Conservation (phyloP, 1,140 invertebrate genomes). For the Mizuhopecten yessoensis region DNA sequence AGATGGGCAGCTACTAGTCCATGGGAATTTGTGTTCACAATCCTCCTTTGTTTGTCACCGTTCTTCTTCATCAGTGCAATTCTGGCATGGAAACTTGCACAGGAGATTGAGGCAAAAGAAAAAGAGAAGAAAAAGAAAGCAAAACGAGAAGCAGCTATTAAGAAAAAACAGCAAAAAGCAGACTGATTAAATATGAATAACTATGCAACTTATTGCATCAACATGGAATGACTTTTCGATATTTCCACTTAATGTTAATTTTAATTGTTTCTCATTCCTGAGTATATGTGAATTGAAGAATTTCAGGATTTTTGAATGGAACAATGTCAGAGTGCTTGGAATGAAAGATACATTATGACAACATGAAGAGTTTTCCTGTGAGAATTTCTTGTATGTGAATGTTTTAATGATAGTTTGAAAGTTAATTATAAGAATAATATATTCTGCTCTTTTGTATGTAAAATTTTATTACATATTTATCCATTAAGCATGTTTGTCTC, state of each 20-base stretch:
- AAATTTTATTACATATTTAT: no score
- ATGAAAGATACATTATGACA: background rate
- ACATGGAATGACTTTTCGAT: background rate
- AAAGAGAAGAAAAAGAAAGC: constrained; percentile 12
- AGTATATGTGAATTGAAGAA: background rate
- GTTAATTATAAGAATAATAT: background rate
- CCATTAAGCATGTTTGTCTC: no score
- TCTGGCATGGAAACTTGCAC: background rate
- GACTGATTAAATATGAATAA: background rate
- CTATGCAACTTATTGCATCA: background rate
- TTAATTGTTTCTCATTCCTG: background rate
- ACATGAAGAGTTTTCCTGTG: background rate
- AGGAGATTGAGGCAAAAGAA: constrained; percentile 32
- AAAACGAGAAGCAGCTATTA: constrained; percentile 22
- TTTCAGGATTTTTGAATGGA: background rate
- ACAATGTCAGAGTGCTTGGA: background rate
- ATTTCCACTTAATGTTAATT: background rate
- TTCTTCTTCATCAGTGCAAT: constrained; percentile 25
- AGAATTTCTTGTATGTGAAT: no score
- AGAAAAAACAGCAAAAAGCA: constrained; percentile 28
- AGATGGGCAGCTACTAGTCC: background rate
- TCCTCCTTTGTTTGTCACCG: background rate
- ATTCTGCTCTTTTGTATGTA: background rate
- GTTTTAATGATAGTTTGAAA: background rate
- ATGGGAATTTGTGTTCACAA: background rate